phyloP scores from a whole-genome alignment of 2,888 invertebrate genomes.

The Andrena dorsata region DNA sequence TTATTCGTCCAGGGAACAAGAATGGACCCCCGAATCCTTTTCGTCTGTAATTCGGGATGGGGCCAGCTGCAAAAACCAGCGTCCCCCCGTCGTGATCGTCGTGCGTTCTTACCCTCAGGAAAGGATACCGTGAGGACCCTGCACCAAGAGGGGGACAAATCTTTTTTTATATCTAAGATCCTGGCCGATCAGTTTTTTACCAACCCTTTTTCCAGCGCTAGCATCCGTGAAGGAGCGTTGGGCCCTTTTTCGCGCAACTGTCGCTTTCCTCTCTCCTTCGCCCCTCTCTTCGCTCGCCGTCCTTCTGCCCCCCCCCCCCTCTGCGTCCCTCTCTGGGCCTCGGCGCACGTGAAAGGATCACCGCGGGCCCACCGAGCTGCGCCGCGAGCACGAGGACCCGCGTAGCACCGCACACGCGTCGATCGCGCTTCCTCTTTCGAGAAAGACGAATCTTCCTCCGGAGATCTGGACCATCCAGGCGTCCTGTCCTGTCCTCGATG shows the following conservation, averaged over 20 bases:
- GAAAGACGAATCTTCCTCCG: constrained; percentile 47
- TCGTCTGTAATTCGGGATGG: constrained; percentile 74
- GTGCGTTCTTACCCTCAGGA: constrained; percentile 72
- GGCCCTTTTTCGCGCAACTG: constrained; percentile 81
- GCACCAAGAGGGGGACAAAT: constrained; percentile 76
- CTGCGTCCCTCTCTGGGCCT: constrained; percentile 1
- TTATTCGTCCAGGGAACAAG: constrained; percentile 83
- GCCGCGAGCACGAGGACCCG: constrained; percentile 16
- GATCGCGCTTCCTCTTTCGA: constrained; percentile 41
- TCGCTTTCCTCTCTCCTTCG: constrained; percentile 67
- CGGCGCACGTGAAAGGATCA: constrained; percentile 46
- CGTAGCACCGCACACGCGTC: constrained; percentile 30
- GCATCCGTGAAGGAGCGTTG: constrained; percentile 64
- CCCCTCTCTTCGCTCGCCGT: background rate
- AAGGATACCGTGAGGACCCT: constrained; percentile 78
- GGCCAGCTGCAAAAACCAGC: constrained; percentile 84
- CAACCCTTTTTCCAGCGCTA: constrained; percentile 82
- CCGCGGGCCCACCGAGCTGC: constrained; percentile 38
- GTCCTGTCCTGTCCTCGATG: constrained; percentile 25
- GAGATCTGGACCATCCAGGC: constrained; percentile 24
- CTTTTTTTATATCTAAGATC: constrained; percentile 81
- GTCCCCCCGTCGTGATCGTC: constrained; percentile 62
- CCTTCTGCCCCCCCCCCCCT: background rate
- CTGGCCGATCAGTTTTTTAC: constrained; percentile 83
- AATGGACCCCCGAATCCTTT: constrained; percentile 82